A percentile compares a stretch with the other conserved stretches of the same genome.
phyloP scores from a whole-genome alignment of 2,113 vertebrate genomes.

The Bubo bubo region DNA sequence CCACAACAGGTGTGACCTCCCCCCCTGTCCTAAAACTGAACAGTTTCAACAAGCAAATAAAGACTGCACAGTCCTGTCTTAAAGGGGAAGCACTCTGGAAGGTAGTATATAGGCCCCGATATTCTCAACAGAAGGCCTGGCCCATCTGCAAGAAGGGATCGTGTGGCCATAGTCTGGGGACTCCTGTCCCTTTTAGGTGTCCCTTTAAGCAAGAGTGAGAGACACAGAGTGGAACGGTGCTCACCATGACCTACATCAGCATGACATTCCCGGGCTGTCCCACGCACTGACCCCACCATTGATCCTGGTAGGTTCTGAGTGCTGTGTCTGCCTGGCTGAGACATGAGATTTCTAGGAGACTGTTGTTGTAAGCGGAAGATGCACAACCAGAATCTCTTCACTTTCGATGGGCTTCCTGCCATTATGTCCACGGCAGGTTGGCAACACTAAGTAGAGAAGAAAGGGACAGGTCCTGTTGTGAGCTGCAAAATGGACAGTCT shows the following conservation, averaged over 20 bases:
- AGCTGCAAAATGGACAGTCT: not conserved
- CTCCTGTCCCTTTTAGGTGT: not conserved
- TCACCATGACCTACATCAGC: slow-evolving; percentile 9
- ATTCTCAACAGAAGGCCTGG: not conserved
- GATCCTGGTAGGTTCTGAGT: slow-evolving; percentile 3
- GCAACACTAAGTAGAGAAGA: not conserved
- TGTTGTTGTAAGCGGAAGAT: not conserved
- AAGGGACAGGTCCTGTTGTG: not conserved
- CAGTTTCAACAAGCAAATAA: slow-evolving; percentile 93
- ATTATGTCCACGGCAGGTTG: rapidly evolving
- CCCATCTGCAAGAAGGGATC: not conserved
- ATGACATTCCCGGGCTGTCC: not conserved
- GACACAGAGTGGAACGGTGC: not conserved
- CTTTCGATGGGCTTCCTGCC: not conserved
- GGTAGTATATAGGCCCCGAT: not conserved
- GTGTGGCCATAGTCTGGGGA: not conserved
- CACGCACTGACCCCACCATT: not conserved
- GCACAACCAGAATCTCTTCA: not conserved
- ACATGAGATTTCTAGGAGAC: not conserved
- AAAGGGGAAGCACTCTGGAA: slow-evolving; percentile 71
- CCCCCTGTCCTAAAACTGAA: slow-evolving; percentile 98
- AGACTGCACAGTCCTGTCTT: slow-evolving; percentile 71
- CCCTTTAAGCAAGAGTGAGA: not conserved
- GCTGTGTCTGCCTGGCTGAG: not conserved
- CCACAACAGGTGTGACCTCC: slow-evolving; percentile 99